Evolutionary conservation across 1,140 invertebrate species (phyloP).

Genomic region (Trypoxylus dichotomus): DNA sequence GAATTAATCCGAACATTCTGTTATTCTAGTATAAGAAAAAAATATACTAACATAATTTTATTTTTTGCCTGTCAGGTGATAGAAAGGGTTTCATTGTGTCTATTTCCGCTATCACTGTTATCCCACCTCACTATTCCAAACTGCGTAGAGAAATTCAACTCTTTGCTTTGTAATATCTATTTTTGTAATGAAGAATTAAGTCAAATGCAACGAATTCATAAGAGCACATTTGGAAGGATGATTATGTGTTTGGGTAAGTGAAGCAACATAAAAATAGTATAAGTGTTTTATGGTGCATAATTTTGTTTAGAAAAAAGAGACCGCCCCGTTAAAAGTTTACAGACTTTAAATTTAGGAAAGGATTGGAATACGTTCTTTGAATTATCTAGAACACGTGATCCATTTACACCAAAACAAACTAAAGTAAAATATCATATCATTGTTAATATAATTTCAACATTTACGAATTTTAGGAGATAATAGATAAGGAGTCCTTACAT

Average conservation of each 20-base stretch:
- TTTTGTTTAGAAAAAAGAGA: neutral
- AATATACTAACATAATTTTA: too few relatives aligned
- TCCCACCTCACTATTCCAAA: neutral
- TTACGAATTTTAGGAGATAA: neutral
- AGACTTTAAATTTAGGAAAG: neutral
- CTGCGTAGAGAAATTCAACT: neutral
- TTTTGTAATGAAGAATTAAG: neutral
- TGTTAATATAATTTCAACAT: neutral
- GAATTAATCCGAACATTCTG: neutral
- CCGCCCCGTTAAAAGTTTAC: neutral
- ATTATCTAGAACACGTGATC: neutral
- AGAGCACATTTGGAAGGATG: neutral
- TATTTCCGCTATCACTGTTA: neutral
- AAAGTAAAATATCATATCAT: neutral
- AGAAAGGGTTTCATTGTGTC: neutral
- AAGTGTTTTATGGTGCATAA: neutral
- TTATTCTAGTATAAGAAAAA: too few relatives aligned
- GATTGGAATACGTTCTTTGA: conserved; percentile 18
- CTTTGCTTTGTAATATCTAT: conserved; percentile 3
- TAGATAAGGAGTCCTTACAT: neutral
- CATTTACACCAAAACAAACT: neutral
- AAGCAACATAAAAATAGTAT: neutral
- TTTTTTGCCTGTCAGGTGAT: neutral
- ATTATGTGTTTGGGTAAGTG: conserved; percentile 4
- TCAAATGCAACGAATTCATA: conserved; percentile 1